A percentile compares a stretch with the other conserved stretches of the same genome.
Conservation (phyloP, 2,888 invertebrate species). For the Matsumyia berberina region DNA sequence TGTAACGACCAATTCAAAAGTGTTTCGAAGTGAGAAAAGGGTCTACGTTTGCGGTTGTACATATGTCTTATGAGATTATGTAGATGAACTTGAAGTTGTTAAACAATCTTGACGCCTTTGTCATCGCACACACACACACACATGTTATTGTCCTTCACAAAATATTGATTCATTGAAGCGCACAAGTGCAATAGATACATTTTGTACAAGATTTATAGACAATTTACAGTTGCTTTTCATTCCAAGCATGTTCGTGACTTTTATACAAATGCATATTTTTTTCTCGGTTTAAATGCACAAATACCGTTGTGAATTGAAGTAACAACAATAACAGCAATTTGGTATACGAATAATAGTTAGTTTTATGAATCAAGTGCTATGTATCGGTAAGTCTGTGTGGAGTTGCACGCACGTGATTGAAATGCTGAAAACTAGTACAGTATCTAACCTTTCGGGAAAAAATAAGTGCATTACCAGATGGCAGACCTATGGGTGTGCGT, state of each 20-base stretch:
- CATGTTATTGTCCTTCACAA: too few species aligned
- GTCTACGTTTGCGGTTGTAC: too few species aligned
- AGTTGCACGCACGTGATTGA: slow-evolving; percentile 9
- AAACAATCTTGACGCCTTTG: too few species aligned
- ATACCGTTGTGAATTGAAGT: background rate
- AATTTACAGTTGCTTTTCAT: slow-evolving; percentile 4
- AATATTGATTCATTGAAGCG: too few species aligned
- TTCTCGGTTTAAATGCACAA: background rate
- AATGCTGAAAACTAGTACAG: background rate
- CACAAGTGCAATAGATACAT: too few species aligned
- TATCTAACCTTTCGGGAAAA: background rate
- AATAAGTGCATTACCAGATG: too few species aligned
- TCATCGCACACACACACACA: too few species aligned
- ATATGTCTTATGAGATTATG: too few species aligned
- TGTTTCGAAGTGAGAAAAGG: too few species aligned
- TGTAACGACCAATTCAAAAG: too few species aligned
- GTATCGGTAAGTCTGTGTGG: background rate
- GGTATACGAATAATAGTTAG: slow-evolving; percentile 8
- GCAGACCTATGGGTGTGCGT: too few species aligned
- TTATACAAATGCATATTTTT: background rate
- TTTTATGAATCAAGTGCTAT: slow-evolving; percentile 14
- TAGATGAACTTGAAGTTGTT: too few species aligned
- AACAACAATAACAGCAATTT: slow-evolving; percentile 4
- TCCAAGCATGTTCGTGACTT: slow-evolving; percentile 24
- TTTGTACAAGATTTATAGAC: background rate